These are phyloP conservation scores for Thera obeliscata DNA, from an alignment of 2,888 invertebrate species.

Conservation along the genomic window DNA sequence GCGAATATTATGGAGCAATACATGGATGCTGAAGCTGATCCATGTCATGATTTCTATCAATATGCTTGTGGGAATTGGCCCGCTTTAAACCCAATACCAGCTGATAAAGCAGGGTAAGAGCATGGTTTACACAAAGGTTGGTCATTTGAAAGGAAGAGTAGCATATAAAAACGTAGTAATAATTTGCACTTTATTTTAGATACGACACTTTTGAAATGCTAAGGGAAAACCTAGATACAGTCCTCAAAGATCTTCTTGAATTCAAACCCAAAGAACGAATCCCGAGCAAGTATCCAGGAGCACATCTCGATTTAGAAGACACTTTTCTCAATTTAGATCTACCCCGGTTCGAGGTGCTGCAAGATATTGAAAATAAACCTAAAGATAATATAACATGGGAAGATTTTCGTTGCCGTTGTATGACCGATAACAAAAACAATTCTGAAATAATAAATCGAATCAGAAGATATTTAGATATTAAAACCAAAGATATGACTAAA, in stretches of 20 bases:
- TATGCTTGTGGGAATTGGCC: conserved; percentile 96
- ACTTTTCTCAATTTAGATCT: conserved; percentile 52
- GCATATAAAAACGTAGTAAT: neutral
- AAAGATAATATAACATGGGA: conserved; percentile 48
- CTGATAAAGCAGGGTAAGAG: conserved; percentile 89
- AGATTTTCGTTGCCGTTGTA: conserved; percentile 41
- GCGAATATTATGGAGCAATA: conserved; percentile 89
- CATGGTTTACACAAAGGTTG: neutral
- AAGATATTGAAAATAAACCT: conserved; percentile 46
- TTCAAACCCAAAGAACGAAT: conserved; percentile 70
- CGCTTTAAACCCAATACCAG: conserved; percentile 92
- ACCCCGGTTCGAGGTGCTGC: conserved; percentile 36
- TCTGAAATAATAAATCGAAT: conserved; percentile 67
- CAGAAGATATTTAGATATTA: conserved; percentile 66
- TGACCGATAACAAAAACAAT: conserved; percentile 46
- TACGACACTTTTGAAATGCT: conserved; percentile 96
- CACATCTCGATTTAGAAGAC: conserved; percentile 62
- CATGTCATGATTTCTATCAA: conserved; percentile 93
- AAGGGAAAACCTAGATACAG: conserved; percentile 90
- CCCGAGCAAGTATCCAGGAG: conserved; percentile 66
- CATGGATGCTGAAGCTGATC: conserved; percentile 89
- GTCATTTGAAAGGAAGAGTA: neutral
- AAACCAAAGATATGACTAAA: conserved; percentile 52
- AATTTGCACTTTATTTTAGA: conserved; percentile 53
- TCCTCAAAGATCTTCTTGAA: conserved; percentile 87